Evolutionary conservation across 2,888 invertebrate species (phyloP), one percentile per base, ranked within the genome.

Genomic region (Patella depressa): DNA sequence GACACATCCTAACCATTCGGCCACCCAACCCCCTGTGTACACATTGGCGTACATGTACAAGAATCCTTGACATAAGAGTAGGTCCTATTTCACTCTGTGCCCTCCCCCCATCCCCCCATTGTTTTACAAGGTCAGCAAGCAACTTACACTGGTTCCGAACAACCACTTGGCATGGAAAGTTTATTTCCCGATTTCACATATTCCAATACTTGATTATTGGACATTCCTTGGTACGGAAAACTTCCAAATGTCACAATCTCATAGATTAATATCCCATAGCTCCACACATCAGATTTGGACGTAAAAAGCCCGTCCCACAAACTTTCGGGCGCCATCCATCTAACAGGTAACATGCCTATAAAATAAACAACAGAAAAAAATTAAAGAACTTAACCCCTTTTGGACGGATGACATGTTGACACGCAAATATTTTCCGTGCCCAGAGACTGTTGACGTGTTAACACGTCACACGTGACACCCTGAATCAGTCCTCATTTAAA

Each of bases 251-350:
- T 96, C 78, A 97, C 95, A 77, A 97, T 96, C 84, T 92, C 93
- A 90, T 95, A 97, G 2, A 97, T 93, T 34, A 97, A 93, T 70
- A 97, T 95, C 7, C 97, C 97, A 89, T 95, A 97, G 57, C 96
- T 95, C 97, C 97, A 98, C 19, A 97, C 95, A 91, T 98, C 97
- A 0, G 97, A 96, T 59, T 95, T 94, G 29, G 96, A 94, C 0
- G 96, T 96, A 91, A 97, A 97, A 76, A 96, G 93, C 15, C 97
- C 97, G 45, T 95, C 93, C 3, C 94, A 94, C 19, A 97, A 92
- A 84, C 96, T 95, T 92, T 97, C 97, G 0, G 97, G 97, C 1
- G 97, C 95, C 97, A 97, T 97, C 97, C 97, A 97, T 80, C 97
- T 93, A 12, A 97, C 96, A 0, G 97, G 97, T 83, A 97, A 92